Evolutionary conservation across 2,888 invertebrate species (phyloP).

Genomic region (Bugula neritina): DNA sequence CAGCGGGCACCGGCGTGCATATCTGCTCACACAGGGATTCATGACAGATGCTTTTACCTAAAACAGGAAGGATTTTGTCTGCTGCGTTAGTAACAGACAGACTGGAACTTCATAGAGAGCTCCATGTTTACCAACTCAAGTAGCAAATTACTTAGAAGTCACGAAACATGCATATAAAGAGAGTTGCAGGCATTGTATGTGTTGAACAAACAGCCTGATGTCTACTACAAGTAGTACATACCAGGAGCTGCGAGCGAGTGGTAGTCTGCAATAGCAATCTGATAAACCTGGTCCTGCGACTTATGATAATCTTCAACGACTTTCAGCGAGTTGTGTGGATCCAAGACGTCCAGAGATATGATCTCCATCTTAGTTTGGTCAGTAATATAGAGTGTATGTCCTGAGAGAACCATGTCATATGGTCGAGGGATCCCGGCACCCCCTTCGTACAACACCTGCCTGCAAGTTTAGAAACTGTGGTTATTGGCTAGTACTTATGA

Average conservation of each 20-base stretch:
- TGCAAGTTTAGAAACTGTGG: too few species aligned
- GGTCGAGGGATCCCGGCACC: constrained; percentile 41
- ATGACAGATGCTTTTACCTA: background rate
- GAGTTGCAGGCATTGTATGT: too few species aligned
- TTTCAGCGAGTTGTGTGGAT: background rate
- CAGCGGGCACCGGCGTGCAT: background rate
- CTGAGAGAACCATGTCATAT: constrained; percentile 72
- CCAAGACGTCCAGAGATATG: constrained; percentile 32
- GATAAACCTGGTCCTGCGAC: background rate
- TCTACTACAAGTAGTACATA: too few species aligned
- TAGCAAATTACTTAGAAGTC: too few species aligned
- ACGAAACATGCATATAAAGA: too few species aligned
- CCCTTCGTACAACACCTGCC: constrained; percentile 40
- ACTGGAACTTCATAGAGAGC: too few species aligned
- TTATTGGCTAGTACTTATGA: too few species aligned
- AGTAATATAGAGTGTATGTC: constrained; percentile 94
- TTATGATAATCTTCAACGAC: background rate
- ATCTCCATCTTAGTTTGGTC: constrained; percentile 61
- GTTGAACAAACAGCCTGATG: too few species aligned
- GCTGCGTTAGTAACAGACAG: too few species aligned
- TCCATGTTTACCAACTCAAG: too few species aligned
- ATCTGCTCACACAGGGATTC: background rate
- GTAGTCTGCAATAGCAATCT: background rate
- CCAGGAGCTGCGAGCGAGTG: too few species aligned
- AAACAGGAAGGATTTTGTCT: background rate